Base-by-base conservation (phyloP, 2,113 vertebrate species). In the Spea bombifrons region DNA sequence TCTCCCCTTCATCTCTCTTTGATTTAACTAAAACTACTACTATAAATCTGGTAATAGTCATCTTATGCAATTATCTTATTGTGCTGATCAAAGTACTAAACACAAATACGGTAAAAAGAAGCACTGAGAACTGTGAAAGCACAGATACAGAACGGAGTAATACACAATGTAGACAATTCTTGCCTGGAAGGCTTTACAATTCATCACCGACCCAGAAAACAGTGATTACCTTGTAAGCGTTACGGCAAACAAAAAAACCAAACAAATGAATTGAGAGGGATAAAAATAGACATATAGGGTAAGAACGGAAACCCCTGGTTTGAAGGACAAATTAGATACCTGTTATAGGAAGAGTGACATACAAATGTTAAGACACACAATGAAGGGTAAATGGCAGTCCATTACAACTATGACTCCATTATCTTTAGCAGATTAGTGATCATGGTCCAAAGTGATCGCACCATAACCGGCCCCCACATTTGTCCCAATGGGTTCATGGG, bases 41-140 rank as follows among this genome's bases (percentile, higher is more conserved):
- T 79, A 67, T 73, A 47, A 73, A 73, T 59, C 66, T 79, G 61
- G 67, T 73, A 73, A 73, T 72, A 73, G 49, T 16, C 61, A 53
- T 52, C 16, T 46, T 53, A n/a, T 53, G 61, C 13, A 52, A 53
- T 72, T 78, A 59, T 66, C 61, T 48, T 59, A 45, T 66, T 44
- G 61, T n/a, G 50, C 61, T 73, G 70, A 73, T 79, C 77, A 79
- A 79, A 66, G 59, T 46, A 46, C 48, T 59, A 69, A 69, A 76
- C 5, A 77, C 16, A 70, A 70, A 70, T 30, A 61, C 15, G 43
- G 15, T 49, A 49, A 8, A 44, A 46, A 8, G 66, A 17, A 7
- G 12, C 43, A 12, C 3, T 7, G 16, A 30, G 45, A 44, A 48
- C 63, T n/a, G 12, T 16, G 4, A 17, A 79, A 57, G 45, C 16